Evolutionary conservation across 2,113 vertebrate species (phyloP), one percentile per base, ranked within the genome.

Genomic region (Thomomys bottae): DNA sequence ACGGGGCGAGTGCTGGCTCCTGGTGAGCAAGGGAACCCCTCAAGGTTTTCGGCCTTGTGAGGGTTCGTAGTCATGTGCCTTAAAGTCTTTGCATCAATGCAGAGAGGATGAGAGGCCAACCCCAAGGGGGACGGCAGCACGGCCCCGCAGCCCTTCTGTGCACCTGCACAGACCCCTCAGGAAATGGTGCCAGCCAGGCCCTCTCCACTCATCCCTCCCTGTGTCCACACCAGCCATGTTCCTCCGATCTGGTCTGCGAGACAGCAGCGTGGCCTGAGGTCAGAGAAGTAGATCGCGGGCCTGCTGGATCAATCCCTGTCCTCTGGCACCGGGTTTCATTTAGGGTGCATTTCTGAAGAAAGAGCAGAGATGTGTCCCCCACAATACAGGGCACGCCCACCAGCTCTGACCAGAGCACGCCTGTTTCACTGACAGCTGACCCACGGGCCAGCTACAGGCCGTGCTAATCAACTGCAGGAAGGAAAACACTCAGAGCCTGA

Each of bases 401-500:
- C 6, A 15, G 34, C 67, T 26, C 80, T 72, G 3, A 54, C 34
- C 89, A 32, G 89, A 63, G 89, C 71, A 79, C 67, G 9, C 40
- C 91, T 92, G 34, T 86, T 90, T 78, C 80, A 61, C 71, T 6
- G 42, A 42, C 77, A 63, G 86, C 88, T 90, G 95, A 40, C 82
- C 8, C 42, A 49, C 57, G 61, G 1, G 21, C 72, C 21, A 2
- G 75, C 38, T 63, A 15, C 72, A 61, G 64, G 23, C 89, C 49
- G 84, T 0, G 2, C 45, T 26, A 11, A 12, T 87, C 83, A 92
- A 91, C 95, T n/a, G 85, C 28, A 45, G 17, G 77, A 67, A 73
- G 68, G 40, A 63, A 85, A 67, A 67, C 78, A 42, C 18, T 57
- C 64, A 59, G 3, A 72, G 8, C 72, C 18, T 0, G 20, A 85